Evolutionary conservation across 92 coral and sea anemone genomes (phyloP), one percentile per base, ranked within the genome.

Genomic region (Micromussa lordhowensis): DNA sequence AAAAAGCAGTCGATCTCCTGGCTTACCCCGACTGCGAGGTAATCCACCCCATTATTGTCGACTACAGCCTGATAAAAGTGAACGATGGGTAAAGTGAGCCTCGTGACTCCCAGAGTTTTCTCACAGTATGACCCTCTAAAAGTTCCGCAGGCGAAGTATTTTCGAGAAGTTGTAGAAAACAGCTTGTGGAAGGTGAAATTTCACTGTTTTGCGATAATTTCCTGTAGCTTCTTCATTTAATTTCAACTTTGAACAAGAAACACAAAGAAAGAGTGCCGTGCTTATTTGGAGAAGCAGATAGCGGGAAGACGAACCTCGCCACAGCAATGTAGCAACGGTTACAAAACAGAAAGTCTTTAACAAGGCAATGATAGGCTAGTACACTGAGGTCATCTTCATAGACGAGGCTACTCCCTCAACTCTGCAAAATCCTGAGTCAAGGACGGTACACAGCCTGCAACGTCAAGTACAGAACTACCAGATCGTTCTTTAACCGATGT

Each of bases 1-100:
- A 85, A 71, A 84, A 61, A 70, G 85, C 78, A 57, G 53, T 77
- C 29, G 85, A 78, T 15, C 64, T 90, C 44, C 61, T 90, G 64
- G 70, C 85, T 34, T 89, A 90, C 51, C 88, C 86, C 30, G 85
- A 66, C 92, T 79, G 89, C 71, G 86, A 90, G 48, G 71, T 90
- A 54, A 83, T 89, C 53, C 58, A 79, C 29, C 92, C 84, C 16
- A 48, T 48, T 48, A 48, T 10, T 16, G 7, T 53, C 57, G 68
- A 89, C 85, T 78, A 89, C 81, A 69, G 85, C 48, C 82, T 90
- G 18, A 84, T 79, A 26, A 86, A 90, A 38, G 92, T 90, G 36
- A 68, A 70, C 32, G 51, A 68, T 15, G 89, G 82, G n/a, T 72
- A 53, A 53, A 53, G 57, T 53, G 57, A 16, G 57, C 57, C 14